Evolutionary conservation across 2,797 vertebrate genomes (phyloP), one percentile per base, ranked within the genome.

Genomic region (Parauchenoglanis punctatus): DNA sequence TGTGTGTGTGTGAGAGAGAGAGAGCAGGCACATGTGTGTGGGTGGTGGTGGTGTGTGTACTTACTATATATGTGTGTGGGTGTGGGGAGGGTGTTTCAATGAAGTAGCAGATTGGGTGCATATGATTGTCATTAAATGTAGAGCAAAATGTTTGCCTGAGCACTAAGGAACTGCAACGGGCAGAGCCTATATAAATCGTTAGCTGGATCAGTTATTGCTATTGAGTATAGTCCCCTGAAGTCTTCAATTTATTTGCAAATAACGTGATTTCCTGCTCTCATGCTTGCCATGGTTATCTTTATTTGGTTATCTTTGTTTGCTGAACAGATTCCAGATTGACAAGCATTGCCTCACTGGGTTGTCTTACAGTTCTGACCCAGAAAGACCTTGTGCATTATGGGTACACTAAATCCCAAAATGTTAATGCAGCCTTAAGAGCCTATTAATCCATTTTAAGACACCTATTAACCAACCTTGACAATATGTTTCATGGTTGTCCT

Each of bases 41-140:
- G 11, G 61, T n/a, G 63, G 49, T n/a, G 63, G 49, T 40, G 58
- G 20, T 2, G 15, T 4, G 3, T n/a, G 12, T 31, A 40, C 40
- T 40, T 40, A 40, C 40, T 40, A 58, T 54, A n/a, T 54, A 10
- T 73, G 28, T 56, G 65, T 46, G 58, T 61, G 70, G 13, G 44
- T 72, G 72, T 58, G 31, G 44, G 65, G 68, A 23, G 23, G 85
- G 58, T 81, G 20, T 40, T 75, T 75, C 70, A 73, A 54, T 63
- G 56, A 81, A 56, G 83, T 82, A 76, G 68, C 25, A 44, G 59
- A 80, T 28, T 81, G 81, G 28, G 31, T 84, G 65, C 91, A 91
- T 91, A 86, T 92, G 91, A 90, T 89, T 91, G 89, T 88, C 90
- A 92, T 92, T 92, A 92, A 85, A 82, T 15, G 87, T 76, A 85